Percentiles rank a stretch among this genome's conserved stretches.
Evolutionary conservation across 1,140 invertebrate genomes (phyloP).

Genomic region (Drosophila tsacasi): DNA sequence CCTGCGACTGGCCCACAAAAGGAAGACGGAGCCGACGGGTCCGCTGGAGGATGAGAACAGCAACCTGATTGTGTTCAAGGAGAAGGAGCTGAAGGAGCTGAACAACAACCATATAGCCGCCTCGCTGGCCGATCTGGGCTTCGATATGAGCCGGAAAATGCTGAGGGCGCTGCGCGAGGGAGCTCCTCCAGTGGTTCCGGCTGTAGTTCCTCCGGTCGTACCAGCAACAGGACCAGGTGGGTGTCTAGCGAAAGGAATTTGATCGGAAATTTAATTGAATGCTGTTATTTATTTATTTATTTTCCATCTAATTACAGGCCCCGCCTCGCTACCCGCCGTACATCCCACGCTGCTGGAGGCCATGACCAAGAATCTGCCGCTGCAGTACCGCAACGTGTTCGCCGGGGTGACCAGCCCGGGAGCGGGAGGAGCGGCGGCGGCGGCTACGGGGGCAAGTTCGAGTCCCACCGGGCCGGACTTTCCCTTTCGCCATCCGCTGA

Average conservation of each 20-base stretch:
- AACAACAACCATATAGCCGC: conserved; percentile 77
- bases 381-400: conserved; percentile 86
- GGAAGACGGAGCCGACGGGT: conserved; percentile 52
- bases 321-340: conserved; percentile 86
- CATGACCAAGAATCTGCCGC: conserved; percentile 88
- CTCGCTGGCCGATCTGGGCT: conserved; percentile 70
- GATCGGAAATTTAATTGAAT: background rate
- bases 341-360: conserved; percentile 90
- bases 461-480: conserved; percentile 83
- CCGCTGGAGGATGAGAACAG: conserved; percentile 72
- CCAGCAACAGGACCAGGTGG: conserved; percentile 1
- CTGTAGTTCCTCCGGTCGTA: conserved; percentile 50
- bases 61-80: conserved; percentile 68
- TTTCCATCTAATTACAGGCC: conserved; percentile 27
- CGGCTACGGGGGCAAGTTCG: conserved; percentile 35
- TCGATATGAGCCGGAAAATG: conserved; percentile 76
- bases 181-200: conserved; percentile 8
- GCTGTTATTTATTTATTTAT: too few relatives aligned
- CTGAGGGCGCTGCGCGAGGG: conserved; percentile 65
- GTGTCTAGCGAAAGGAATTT: background rate
- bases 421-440: conserved; percentile 13
- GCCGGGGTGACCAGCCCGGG: conserved; percentile 53
- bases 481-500: conserved; percentile 83
- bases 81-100: conserved; percentile 72
- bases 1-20: conserved; percentile 92